These are phyloP conservation scores for Rotaria macrura DNA, from an alignment of 2,888 invertebrate species.

Conservation along the genomic window DNA sequence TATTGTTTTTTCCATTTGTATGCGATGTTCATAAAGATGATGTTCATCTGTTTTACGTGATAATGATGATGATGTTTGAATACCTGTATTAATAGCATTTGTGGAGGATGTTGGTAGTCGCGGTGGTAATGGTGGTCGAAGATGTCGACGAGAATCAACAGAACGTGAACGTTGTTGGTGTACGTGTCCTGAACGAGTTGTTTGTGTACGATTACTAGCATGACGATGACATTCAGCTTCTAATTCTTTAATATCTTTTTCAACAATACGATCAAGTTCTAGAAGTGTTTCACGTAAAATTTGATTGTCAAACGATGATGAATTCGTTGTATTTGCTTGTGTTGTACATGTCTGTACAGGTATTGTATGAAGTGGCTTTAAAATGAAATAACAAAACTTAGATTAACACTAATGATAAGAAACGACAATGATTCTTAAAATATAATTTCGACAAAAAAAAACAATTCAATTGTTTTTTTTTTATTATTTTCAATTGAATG, in stretches of 20 bases:
- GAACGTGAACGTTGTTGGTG: conserved; percentile 9
- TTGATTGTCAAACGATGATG: not conserved
- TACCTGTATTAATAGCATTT: not conserved
- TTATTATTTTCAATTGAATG: too few species aligned
- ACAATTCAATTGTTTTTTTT: not conserved
- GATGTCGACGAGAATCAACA: not conserved
- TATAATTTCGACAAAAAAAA: too few species aligned
- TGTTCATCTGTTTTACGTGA: not conserved
- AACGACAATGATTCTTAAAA: too few species aligned
- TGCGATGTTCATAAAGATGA: not conserved
- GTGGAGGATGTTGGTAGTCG: not conserved
- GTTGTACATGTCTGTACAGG: not conserved
- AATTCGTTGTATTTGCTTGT: not conserved
- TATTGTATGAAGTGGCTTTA: not conserved
- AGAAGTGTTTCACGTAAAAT: conserved; percentile 15
- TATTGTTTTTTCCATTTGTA: conserved; percentile 7
- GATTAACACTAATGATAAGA: too few species aligned
- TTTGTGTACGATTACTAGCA: not conserved
- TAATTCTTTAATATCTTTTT: conserved; percentile 20
- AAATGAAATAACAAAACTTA: not conserved
- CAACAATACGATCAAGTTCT: conserved; percentile 21
- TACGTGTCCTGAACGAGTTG: not conserved
- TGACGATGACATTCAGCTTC: conserved; percentile 17
- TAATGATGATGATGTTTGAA: not conserved
- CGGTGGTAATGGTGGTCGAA: not conserved